Base-by-base conservation (phyloP, 2,888 invertebrate genomes). In the Taphrorychus bicolor region DNA sequence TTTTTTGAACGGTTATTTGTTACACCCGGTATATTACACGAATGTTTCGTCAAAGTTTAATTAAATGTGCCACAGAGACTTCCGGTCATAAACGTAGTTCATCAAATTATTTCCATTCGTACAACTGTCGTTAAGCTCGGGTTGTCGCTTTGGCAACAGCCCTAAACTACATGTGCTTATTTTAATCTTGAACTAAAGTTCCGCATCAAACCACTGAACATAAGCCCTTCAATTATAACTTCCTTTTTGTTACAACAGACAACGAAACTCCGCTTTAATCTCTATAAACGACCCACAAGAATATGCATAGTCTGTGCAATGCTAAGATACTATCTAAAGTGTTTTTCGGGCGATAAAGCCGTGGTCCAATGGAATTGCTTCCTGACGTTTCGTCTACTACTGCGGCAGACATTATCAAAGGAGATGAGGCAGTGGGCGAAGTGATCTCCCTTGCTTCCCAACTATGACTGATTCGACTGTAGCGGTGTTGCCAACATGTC, bases 171-270 rank as follows among this genome's bases (percentile, higher is more conserved):
- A 45, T 45, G 45, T 17, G 45, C 45, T 45, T 45, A 45, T 45
- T 45, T 45, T 45, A 45, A 45, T 45, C 45, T 45, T 45, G 45
- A 45, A 5, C 45, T 7, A 45, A 45, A 7, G 16, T 45, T 45
- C 45, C 17, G 45, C 45, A 17, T 45, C 45, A 45, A 45, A 45
- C 45, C 45, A 45, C 16, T 17, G 45, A 45, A 45, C 45, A 45
- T 45, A 14, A 45, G 17, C 7, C 45, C 45, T 45, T 45, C 45
- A 45, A 45, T 45, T 45, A 45, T 45, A 45, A 45, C 45, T 45
- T 45, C 45, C 45, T 45, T 45, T 45, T 45, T 45, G 45, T 7
- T 45, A 45, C 17, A 45, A 14, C 14, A 45, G 45, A 45, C 17
- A 17, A 17, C 45, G 4, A 14, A 45, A 45, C 45, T 32, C 3